Conservation (phyloP, 2,113 vertebrate genomes). For the Arenaria interpres region DNA sequence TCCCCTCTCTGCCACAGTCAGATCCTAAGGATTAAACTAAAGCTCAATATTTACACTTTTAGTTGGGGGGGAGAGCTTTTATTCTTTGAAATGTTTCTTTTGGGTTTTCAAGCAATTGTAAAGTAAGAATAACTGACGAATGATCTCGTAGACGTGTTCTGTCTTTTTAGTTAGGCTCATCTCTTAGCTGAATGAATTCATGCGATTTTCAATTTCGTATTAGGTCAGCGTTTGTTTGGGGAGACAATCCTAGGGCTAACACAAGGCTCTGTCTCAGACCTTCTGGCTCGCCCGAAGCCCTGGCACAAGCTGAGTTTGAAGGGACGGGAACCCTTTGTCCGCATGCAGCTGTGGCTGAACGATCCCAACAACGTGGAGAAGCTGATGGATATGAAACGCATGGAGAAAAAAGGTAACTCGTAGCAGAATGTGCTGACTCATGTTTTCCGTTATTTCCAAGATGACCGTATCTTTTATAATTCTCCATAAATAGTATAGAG, state of each 20-base stretch:
- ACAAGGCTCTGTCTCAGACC: constrained; percentile 97
- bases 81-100: not conserved
- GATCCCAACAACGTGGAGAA: constrained; percentile 96
- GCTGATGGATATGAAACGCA: constrained; percentile 95
- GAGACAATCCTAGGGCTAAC: constrained; percentile 97
- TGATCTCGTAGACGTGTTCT: not conserved
- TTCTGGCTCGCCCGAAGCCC: constrained; percentile 95
- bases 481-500: not conserved
- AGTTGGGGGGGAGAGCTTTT: not conserved
- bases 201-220: constrained; percentile 8
- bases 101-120: constrained; percentile 7
- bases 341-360: constrained; percentile 96
- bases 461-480: not conserved
- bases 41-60: not conserved
- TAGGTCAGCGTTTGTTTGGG: constrained; percentile 97
- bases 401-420: constrained; percentile 93
- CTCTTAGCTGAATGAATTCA: not conserved
- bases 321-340: constrained; percentile 90
- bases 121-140: constrained; percentile 11
- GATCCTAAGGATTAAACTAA: constrained; percentile 14
- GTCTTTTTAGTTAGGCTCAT: not conserved
- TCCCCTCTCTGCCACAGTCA: not conserved
- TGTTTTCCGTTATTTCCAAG: not conserved
- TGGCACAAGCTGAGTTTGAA: constrained; percentile 98
- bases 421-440: not conserved